Base-by-base conservation (phyloP, 1,140 invertebrate genomes). In the Drepana arcuata region DNA sequence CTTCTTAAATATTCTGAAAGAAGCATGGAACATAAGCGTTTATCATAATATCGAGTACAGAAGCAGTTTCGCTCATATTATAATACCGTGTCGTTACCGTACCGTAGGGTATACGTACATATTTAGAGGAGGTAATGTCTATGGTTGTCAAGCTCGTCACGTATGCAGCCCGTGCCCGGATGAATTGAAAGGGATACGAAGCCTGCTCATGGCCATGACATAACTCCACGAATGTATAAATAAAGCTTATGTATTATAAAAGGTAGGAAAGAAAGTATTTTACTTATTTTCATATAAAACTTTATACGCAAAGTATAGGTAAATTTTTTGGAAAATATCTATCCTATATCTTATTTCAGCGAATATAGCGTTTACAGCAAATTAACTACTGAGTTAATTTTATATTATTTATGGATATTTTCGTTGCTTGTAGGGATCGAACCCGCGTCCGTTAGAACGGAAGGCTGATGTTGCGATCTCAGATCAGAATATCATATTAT, bases 101-200 rank as follows among this genome's bases (percentile, higher is more conserved):
- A 4, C 38, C 32, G 26, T 35, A 21, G 21, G 31, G 11, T 16
- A 37, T 37, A 41, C 41, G 39, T 50, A 53, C 42, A 41, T 56
- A 51, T 60, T 60, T 63, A 50, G 42, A 26, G 26, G 29, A 25
- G 39, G 43, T 52, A 59, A 59, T 48, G 40, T 54, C 28, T 26
- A 24, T 37, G 42, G 46, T 62, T 70, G 46, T 43, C 28, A 66
- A 39, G 41, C 52, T 29, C 27, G 38, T 51, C 60, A 70, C 63
- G 62, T 66, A 50, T 58, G 34, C 25, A 35, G 37, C 39, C 44
- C 53, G 61, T 62, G 54, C 48, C 46, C 33, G 50, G 51, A 54
- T 65, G 58, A 58, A 58, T 60, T 58, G 55, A 53, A 55, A 50
- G 43, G 48, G 35, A 42, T 42, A 37, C 36, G 41, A 48, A 46